phyloP scores from a whole-genome alignment of 1,140 invertebrate genomes.

The Lepidurus packardi region DNA sequence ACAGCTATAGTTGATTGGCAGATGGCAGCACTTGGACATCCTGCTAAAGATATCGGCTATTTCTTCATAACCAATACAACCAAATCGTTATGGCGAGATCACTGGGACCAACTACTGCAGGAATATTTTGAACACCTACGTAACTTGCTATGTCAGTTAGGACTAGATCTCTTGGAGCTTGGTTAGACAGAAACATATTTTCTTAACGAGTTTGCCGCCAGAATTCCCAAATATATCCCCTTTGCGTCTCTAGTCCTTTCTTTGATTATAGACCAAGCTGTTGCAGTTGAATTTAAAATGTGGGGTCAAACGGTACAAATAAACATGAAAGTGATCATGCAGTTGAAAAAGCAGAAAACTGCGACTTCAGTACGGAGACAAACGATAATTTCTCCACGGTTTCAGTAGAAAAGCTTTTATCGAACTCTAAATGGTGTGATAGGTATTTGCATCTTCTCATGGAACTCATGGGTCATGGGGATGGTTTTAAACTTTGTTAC shows the following conservation, averaged over 20 bases:
- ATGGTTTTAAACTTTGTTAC: not conserved
- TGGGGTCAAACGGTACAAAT: not conserved
- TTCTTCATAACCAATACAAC: slow-evolving; percentile 30
- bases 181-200: not conserved
- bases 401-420: not conserved
- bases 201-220: too few relatives aligned
- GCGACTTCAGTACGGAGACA: not conserved
- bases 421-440: too few relatives aligned
- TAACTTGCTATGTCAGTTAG: not conserved
- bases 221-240: too few relatives aligned
- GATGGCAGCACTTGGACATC: slow-evolving; percentile 26
- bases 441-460: not conserved
- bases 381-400: not conserved
- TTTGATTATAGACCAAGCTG: not conserved
- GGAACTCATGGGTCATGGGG: not conserved
- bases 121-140: slow-evolving; percentile 22
- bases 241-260: not conserved
- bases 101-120: slow-evolving; percentile 25
- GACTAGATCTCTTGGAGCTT: not conserved
- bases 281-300: not conserved
- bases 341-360: not conserved
- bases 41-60: slow-evolving; percentile 31
- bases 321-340: too few relatives aligned
- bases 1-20: slow-evolving; percentile 29
- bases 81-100: not conserved